Evolutionary conservation across 1,140 invertebrate species (phyloP).

Genomic region (Colletes latitarsis): DNA sequence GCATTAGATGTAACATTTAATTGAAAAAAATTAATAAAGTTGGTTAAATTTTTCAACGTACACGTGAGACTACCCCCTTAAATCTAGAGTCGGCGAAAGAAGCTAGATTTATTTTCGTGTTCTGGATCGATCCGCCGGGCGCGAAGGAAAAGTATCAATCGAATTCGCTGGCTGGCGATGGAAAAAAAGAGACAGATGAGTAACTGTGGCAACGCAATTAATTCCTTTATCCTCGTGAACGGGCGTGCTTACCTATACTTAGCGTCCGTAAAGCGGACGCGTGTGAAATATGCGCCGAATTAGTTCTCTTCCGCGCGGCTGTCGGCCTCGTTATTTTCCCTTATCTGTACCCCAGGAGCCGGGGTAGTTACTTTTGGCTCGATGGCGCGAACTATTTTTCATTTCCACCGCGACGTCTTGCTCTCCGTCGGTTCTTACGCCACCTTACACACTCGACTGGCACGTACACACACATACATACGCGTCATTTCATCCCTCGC

Average conservation of each 20-base stretch:
- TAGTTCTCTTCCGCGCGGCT: constrained; percentile 65
- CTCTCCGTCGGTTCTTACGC: constrained; percentile 34
- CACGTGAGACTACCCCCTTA: no score
- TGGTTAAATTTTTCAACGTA: no score
- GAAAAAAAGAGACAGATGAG: constrained; percentile 31
- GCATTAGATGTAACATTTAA: no score
- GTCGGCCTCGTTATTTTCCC: constrained; percentile 69
- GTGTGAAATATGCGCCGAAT: constrained; percentile 68
- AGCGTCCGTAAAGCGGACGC: constrained; percentile 46
- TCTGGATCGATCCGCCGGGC: no score
- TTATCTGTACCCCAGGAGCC: constrained; percentile 60
- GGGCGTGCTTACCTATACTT: constrained; percentile 50
- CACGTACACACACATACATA: no score
- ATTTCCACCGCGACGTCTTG: constrained; percentile 52
- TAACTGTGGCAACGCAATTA: constrained; percentile 43
- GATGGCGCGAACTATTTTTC: constrained; percentile 59
- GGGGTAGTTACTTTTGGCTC: constrained; percentile 59
- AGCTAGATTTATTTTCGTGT: no score
- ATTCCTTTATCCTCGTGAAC: constrained; percentile 58
- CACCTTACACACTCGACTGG: not conserved
- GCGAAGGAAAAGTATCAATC: not conserved
- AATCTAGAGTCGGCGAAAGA: no score
- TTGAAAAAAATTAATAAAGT: no score
- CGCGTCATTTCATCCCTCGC: constrained; percentile 6
- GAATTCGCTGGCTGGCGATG: no score